Evolutionary conservation across 2,888 invertebrate genomes (phyloP).

Genomic region (Acrobasis consociella): DNA sequence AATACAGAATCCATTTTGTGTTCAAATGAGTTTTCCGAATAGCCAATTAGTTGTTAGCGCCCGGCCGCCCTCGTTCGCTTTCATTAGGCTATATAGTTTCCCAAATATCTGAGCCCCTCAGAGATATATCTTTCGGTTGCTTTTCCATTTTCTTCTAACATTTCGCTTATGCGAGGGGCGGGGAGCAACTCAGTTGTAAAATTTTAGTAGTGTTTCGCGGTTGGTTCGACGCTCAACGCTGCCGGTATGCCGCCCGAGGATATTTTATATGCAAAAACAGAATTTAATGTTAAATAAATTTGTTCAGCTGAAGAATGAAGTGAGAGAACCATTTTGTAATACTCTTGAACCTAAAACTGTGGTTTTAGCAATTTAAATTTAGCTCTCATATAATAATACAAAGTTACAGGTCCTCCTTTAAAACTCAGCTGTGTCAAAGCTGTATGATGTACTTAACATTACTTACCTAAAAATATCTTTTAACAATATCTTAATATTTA

Average conservation of each 20-base stretch:
- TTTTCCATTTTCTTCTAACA: conserved; percentile 76
- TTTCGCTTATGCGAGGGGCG: conserved; percentile 61
- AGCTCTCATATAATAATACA: neutral
- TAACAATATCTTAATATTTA: too few species aligned
- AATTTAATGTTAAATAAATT: conserved; percentile 31
- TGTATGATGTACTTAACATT: too few species aligned
- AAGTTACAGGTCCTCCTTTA: too few species aligned
- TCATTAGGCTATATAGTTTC: conserved; percentile 83
- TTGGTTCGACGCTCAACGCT: conserved; percentile 49
- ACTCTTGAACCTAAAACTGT: neutral
- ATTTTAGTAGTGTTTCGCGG: conserved; percentile 69
- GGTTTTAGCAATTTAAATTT: too few species aligned
- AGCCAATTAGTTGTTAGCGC: conserved; percentile 83
- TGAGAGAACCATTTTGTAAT: neutral
- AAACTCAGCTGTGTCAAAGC: too few species aligned
- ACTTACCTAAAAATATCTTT: too few species aligned
- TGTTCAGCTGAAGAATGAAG: conserved; percentile 1
- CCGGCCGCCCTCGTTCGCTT: conserved; percentile 80
- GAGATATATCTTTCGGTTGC: conserved; percentile 76
- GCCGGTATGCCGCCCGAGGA: conserved; percentile 30
- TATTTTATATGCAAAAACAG: conserved; percentile 34
- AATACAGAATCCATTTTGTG: conserved; percentile 83
- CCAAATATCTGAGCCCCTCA: conserved; percentile 79
- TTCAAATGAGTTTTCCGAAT: conserved; percentile 83
- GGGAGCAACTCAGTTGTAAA: conserved; percentile 66